phyloP scores from a whole-genome alignment of 2,797 vertebrate species.

The Rhinogobio ventralis region DNA sequence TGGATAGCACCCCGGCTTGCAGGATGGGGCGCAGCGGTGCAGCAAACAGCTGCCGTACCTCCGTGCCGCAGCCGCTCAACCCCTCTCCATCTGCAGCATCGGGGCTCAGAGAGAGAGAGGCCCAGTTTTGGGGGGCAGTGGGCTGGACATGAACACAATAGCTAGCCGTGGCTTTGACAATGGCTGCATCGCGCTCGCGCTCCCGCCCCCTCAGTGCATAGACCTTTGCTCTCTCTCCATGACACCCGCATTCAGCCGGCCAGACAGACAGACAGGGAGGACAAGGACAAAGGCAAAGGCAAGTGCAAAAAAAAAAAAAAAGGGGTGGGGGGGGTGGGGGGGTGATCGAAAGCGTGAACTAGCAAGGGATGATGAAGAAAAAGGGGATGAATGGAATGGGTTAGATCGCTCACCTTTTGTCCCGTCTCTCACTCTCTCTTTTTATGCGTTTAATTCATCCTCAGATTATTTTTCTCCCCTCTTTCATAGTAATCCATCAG shows the following conservation, averaged over 20 bases:
- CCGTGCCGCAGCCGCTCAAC: neutral
- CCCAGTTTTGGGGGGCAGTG: conserved; percentile 36
- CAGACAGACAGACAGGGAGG: conserved; percentile 79
- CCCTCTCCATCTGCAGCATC: conserved; percentile 63
- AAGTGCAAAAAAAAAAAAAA: conserved; percentile 68
- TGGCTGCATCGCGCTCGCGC: conserved; percentile 66
- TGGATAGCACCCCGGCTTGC: neutral
- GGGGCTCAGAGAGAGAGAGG: conserved; percentile 45
- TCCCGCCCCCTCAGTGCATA: conserved; percentile 60
- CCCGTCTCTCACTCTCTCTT: conserved; percentile 65
- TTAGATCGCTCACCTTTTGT: conserved; percentile 87
- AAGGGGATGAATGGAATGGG: conserved; percentile 79
- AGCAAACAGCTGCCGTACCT: conserved; percentile 45
- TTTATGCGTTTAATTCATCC: conserved; percentile 39
- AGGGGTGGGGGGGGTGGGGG: conserved; percentile 46
- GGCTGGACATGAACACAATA: conserved; percentile 77
- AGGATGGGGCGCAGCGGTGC: conserved; percentile 7
- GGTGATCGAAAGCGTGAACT: conserved; percentile 56
- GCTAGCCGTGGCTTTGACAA: conserved; percentile 84
- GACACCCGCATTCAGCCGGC: conserved; percentile 80
- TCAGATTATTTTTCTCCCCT: conserved; percentile 30
- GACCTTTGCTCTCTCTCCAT: conserved; percentile 76
- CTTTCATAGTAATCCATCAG: conserved; percentile 57
- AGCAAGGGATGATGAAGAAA: conserved; percentile 66
- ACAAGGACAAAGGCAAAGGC: conserved; percentile 85